Conservation (phyloP, 2,888 invertebrate genomes). For the Ormyrus nitidulus region DNA sequence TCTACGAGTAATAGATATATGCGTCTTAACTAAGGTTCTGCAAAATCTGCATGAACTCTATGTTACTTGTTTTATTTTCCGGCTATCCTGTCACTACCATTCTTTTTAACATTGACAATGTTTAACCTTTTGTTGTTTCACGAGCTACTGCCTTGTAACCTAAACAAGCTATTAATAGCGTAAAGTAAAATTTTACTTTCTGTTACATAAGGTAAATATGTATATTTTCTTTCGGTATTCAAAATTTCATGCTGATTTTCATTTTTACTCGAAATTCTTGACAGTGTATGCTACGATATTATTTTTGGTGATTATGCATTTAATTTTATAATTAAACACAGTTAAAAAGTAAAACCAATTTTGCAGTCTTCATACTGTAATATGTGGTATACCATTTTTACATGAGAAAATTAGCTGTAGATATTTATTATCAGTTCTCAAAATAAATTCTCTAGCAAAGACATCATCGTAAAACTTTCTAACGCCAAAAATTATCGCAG, state of each 20-base stretch:
- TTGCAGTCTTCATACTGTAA: constrained; percentile 18
- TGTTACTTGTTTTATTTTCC: too few species aligned
- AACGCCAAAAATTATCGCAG: too few species aligned
- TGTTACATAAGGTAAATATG: constrained; percentile 11
- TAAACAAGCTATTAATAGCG: too few species aligned
- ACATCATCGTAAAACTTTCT: neutral
- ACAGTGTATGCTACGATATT: constrained; percentile 12
- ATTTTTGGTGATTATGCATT: constrained; percentile 6
- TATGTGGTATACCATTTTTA: constrained; percentile 9
- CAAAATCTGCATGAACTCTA: too few species aligned
- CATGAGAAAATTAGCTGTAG: too few species aligned
- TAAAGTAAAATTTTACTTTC: constrained; percentile 28
- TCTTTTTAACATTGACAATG: too few species aligned
- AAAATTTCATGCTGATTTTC: neutral
- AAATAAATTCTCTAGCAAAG: constrained; percentile 12
- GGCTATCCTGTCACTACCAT: too few species aligned
- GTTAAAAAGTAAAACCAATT: constrained; percentile 19
- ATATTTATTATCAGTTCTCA: constrained; percentile 1
- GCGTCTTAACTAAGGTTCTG: too few species aligned
- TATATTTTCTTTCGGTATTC: neutral
- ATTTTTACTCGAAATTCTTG: neutral
- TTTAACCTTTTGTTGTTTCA: too few species aligned
- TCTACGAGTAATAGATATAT: too few species aligned
- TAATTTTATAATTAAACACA: constrained; percentile 16
- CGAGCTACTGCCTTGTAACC: constrained; percentile 1